Base-by-base conservation (phyloP, 2,888 invertebrate species). In the Metellina segmentata region DNA sequence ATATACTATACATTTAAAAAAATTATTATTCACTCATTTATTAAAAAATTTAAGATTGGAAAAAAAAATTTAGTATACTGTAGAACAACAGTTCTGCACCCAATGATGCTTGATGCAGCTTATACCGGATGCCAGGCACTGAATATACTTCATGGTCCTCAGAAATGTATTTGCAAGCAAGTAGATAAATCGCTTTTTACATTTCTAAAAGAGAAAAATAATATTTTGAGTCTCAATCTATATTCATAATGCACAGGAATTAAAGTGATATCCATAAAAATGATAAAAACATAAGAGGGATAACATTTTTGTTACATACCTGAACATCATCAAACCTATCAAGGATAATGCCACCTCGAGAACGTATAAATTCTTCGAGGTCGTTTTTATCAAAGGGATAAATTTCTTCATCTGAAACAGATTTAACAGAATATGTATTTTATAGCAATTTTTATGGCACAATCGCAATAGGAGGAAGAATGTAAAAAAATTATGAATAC, bases 81-180 rank as follows among this genome's bases (percentile, higher is more conserved):
- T 94, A 19, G 94, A 94, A 94, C 97, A 96, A 94, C 96, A 96
- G 93, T 96, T 95, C 53, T 96, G 96, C 85, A 97, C 96, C 97
- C 97, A 98, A 89, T 96, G 96, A 95, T 97, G 97, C 75, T 96
- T 91, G 48, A 93, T 85, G 61, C 93, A 90, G 13, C 88, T 79
- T 74, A 93, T 93, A 48, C 93, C 93, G 52, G 94, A 94, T 7
- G 95, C 95, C 91, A 95, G 93, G 92, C 94, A 94, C 93, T 94
- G 94, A 71, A 95, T 93, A 93, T 95, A 95, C 90, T 95, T 95
- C n/a, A 95, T 93, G 0, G 95, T 95, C 53, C 95, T 93, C 79
- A 94, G 94, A 92, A 94, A 94, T 2, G 94, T 93, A 91, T 94
- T 94, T 2, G 95, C 94, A 49, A 95, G 92, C 69, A 95, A 89